Percentiles rank a stretch among this genome's conserved stretches.
phyloP scores from a whole-genome alignment of 1,140 invertebrate species.

The Brachionus rotundiformis region DNA sequence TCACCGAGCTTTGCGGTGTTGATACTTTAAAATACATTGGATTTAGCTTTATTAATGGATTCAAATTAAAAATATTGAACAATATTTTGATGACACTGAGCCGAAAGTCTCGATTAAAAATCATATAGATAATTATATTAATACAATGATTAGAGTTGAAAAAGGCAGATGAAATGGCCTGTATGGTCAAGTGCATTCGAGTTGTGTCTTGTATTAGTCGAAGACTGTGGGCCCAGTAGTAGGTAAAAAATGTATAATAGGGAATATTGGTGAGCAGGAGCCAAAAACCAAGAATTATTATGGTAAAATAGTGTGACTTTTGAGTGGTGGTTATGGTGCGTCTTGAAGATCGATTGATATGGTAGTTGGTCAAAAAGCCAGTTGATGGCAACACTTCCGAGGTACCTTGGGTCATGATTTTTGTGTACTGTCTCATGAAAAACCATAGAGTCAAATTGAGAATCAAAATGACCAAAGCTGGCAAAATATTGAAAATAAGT shows the following conservation, averaged over 20 bases:
- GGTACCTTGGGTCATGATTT: background rate
- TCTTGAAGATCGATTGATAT: background rate
- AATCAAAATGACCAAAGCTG: conserved; percentile 27
- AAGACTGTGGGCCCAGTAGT: conserved; percentile 29
- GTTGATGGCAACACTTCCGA: background rate
- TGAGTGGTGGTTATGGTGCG: conserved; percentile 15
- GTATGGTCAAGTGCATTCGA: conserved; percentile 14
- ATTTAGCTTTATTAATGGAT: conserved; percentile 20
- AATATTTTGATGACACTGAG: conserved; percentile 6
- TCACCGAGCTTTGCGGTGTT: conserved; percentile 2
- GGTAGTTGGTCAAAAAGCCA: background rate
- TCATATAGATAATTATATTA: conserved; percentile 35
- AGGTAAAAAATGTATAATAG: conserved; percentile 41
- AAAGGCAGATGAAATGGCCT: conserved; percentile 41
- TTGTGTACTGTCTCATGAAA: conserved; percentile 43
- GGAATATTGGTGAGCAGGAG: conserved; percentile 29
- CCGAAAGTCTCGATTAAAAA: conserved; percentile 38
- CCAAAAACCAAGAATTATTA: conserved; percentile 45
- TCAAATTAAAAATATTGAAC: conserved; percentile 41
- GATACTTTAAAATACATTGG: background rate
- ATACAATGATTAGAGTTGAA: conserved; percentile 50
- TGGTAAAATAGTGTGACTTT: conserved; percentile 48
- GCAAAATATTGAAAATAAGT: conserved; percentile 22
- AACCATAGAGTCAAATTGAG: conserved; percentile 27
- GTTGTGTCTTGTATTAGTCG: background rate